Evolutionary conservation across 2,797 vertebrate species (phyloP), one percentile per base, ranked within the genome.

Genomic region (Pipistrellus nathusii): DNA sequence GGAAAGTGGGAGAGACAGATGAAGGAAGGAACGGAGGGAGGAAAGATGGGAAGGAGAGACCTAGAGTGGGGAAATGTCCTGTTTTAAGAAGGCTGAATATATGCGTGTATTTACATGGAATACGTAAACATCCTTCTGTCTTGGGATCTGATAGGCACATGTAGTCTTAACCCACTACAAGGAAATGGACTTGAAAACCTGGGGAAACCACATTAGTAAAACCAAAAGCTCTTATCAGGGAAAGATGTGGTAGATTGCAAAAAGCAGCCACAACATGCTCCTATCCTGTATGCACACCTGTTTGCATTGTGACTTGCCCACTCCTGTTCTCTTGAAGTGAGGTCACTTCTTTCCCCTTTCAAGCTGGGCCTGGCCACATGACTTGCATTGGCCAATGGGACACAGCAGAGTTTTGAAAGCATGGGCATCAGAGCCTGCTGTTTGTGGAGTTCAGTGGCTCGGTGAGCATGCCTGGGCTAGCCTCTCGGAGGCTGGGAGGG

Each of bases 351-450:
- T 48, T 17, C 3, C 23, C 41, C 12, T n/a, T 35, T n/a, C 35
- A 64, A 69, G 1, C 48, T 44, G 51, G 75, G 51, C 32, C 73
- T n/a, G 27, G 68, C 18, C 59, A 25, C 1, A 1, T 57, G 85
- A 59, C 66, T 59, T 51, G 69, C 59, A 38, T 75, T 75, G 59
- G 73, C 78, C 30, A 35, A 57, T 48, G 38, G 38, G 77, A 48
- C 10, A 2, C 6, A 64, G 27, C n/a, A 11, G 80, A 27, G 35
- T 25, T 38, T 57, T 18, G 17, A 57, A 48, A 1, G 1, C 2
- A 14, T 8, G 18, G 32, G 76, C 8, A 3, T 51, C 51, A 0
- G 0, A 7, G 6, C 8, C 32, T 30, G 30, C 64, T 27, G n/a
- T 7, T 11, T 69, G 27, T 8, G 27, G 51, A 80, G 18, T 13